These are phyloP conservation scores for Doris montereyensis DNA, from an alignment of 2,888 invertebrate species.

Conservation along the genomic window DNA sequence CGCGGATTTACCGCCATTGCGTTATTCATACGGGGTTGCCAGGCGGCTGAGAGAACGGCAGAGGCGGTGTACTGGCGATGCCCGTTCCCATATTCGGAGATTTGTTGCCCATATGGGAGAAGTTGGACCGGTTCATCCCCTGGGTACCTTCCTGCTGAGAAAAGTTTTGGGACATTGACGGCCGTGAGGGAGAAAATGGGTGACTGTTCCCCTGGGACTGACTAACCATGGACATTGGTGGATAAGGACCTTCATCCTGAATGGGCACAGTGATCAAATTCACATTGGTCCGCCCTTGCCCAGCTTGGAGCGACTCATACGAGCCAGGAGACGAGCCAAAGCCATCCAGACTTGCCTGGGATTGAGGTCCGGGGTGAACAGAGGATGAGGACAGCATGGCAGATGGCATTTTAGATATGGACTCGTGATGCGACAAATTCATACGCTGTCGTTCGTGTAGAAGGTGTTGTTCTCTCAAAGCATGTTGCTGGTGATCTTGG, in stretches of 20 bases:
- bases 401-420: slow-evolving; percentile 39
- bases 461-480: not conserved
- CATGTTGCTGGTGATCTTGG: not conserved
- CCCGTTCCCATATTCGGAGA: not conserved
- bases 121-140: not conserved
- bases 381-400: slow-evolving; percentile 51
- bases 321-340: slow-evolving; percentile 8
- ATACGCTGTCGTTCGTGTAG: slow-evolving; percentile 15
- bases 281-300: slow-evolving; percentile 32
- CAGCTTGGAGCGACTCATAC: not conserved
- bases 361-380: slow-evolving; percentile 41
- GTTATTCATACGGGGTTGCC: not conserved
- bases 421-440: slow-evolving; percentile 38
- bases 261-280: slow-evolving; percentile 88
- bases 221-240: slow-evolving; percentile 30
- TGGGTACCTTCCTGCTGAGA: too few species aligned
- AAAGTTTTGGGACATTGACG: too few species aligned
- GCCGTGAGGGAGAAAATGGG: not conserved
- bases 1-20: not conserved
- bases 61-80: not conserved
- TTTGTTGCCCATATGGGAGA: not conserved
- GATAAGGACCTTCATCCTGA: not conserved
- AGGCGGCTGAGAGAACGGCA: not conserved
- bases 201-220: not conserved
- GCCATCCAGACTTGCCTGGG: not conserved